A percentile compares a stretch with the other conserved stretches of the same genome.
Evolutionary conservation across 1,140 invertebrate species (phyloP).

Genomic region (Carcinoscorpius rotundicauda): DNA sequence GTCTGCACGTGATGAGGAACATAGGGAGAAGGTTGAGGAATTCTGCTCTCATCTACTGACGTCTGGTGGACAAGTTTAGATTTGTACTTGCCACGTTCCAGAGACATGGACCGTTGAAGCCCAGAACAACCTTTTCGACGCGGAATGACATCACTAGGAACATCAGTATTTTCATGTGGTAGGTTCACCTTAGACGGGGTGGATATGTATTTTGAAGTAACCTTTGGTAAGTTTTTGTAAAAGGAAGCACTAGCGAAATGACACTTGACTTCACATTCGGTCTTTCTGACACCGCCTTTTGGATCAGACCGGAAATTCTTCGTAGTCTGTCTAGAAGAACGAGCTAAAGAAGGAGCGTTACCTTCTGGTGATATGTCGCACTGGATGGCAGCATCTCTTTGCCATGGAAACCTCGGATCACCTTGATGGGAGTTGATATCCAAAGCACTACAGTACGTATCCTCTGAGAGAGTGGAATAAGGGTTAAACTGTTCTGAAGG

Average conservation of each 20-base stretch:
- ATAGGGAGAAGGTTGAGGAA: neutral
- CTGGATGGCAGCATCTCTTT: conserved; percentile 32
- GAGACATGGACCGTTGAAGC: conserved; percentile 18
- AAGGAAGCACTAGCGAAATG: no score
- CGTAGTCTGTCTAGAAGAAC: no score
- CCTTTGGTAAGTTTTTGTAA: no score
- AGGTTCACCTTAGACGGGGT: no score
- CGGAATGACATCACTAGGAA: no score
- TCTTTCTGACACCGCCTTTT: no score
- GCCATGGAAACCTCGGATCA: conserved; percentile 32
- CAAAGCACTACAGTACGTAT: conserved; percentile 26
- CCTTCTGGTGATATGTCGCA: conserved; percentile 25
- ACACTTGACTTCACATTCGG: no score
- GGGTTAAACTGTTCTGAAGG: conserved; percentile 14
- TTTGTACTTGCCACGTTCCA: conserved; percentile 12
- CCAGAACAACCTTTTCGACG: conserved; percentile 1
- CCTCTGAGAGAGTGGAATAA: conserved; percentile 20
- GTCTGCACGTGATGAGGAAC: conserved; percentile 7
- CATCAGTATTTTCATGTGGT: no score
- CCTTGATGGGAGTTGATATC: conserved; percentile 31
- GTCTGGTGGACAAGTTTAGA: conserved; percentile 8
- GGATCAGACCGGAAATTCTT: no score
- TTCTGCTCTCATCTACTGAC: conserved; percentile 7
- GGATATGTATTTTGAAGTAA: no score
- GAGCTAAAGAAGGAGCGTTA: no score